A percentile compares a stretch with the other conserved stretches of the same genome.
These are phyloP conservation scores for Myopa tessellatipennis DNA, from an alignment of 2,888 invertebrate species.

Conservation along the genomic window DNA sequence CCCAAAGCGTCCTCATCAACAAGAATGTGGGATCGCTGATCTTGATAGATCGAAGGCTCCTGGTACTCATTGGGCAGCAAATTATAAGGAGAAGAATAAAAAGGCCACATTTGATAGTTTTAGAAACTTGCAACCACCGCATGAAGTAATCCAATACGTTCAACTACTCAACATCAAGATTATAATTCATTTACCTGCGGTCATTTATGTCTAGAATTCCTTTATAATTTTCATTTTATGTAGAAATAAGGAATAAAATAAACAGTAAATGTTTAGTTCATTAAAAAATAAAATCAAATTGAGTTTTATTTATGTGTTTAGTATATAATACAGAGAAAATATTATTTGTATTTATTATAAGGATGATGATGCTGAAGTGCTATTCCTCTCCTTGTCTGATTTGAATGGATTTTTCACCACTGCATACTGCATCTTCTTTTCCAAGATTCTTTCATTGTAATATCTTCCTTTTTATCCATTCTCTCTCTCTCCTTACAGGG, in stretches of 20 bases:
- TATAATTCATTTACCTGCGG: conserved; percentile 46
- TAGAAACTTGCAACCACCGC: conserved; percentile 59
- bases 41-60: conserved; percentile 51
- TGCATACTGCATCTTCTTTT: too few relatives aligned
- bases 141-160: conserved; percentile 50
- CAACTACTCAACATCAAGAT: conserved; percentile 54
- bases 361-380: too few relatives aligned
- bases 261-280: background rate
- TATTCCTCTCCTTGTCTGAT: too few relatives aligned
- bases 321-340: too few relatives aligned
- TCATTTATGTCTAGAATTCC: conserved; percentile 40
- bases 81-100: conserved; percentile 54
- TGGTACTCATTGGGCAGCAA: conserved; percentile 63
- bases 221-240: conserved; percentile 37
- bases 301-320: too few relatives aligned
- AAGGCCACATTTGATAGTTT: conserved; percentile 63
- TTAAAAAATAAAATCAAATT: too few relatives aligned
- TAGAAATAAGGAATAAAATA: conserved; percentile 17
- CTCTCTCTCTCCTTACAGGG: too few relatives aligned
- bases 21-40: conserved; percentile 44
- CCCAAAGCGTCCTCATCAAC: conserved; percentile 26
- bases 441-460: too few relatives aligned
- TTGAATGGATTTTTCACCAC: too few relatives aligned
- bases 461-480: too few relatives aligned
- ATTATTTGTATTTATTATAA: too few relatives aligned